Conservation (phyloP, 53 echinoderm and acorn worm species). For the Pentamera pediparva region DNA sequence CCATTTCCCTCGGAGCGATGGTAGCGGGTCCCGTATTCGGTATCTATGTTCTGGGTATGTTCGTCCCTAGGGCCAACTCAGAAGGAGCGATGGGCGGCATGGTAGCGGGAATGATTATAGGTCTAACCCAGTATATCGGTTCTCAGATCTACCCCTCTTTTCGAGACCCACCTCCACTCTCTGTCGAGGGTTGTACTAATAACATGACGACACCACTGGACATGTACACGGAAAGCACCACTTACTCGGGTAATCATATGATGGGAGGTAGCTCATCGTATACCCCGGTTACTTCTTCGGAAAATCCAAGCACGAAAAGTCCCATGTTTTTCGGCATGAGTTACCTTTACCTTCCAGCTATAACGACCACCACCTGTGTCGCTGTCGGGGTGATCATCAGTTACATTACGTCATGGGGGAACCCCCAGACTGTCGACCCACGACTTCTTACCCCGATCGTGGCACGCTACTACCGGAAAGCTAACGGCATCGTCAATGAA, state of each 20-base stretch:
- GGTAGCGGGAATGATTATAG: not conserved
- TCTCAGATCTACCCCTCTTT: not conserved
- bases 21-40: not conserved
- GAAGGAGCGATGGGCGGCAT: not conserved
- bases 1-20: not conserved
- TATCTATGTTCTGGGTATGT: not conserved
- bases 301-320: not conserved
- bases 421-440: not conserved
- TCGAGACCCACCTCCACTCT: not conserved
- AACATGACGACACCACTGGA: not conserved
- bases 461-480: no score
- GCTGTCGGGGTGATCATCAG: not conserved
- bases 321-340: not conserved
- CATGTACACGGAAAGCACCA: not conserved
- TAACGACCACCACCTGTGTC: not conserved
- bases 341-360: not conserved
- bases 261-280: not conserved
- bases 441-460: not conserved
- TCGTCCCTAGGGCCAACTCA: not conserved
- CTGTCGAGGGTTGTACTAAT: not conserved
- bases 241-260: not conserved
- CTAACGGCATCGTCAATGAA: no score
- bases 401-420: not conserved
- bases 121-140: not conserved
- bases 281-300: not conserved